A percentile compares a stretch with the other conserved stretches of the same genome.
Evolutionary conservation across 2,113 vertebrate species (phyloP).

Genomic region (Heptranchias perlo): DNA sequence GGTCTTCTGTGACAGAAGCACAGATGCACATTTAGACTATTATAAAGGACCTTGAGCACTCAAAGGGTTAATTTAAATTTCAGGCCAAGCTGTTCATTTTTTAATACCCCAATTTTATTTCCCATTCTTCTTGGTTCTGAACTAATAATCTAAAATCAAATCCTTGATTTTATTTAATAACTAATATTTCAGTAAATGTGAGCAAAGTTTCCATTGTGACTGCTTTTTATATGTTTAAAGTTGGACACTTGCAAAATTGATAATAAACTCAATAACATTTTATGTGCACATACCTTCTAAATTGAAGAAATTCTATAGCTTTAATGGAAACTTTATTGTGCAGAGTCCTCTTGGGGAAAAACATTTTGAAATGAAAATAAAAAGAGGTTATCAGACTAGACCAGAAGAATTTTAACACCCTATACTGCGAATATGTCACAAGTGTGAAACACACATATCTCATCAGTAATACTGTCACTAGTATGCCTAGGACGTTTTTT

Average conservation of each 20-base stretch:
- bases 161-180: slow-evolving; percentile 34
- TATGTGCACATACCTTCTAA: slow-evolving; percentile 26
- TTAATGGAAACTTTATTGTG: slow-evolving; percentile 37
- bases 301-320: slow-evolving; percentile 34
- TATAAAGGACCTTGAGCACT: background rate
- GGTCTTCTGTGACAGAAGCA: background rate
- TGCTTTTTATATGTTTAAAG: slow-evolving; percentile 34
- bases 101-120: slow-evolving; percentile 24
- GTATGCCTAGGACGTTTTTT: background rate
- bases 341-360: slow-evolving; percentile 30
- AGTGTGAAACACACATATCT: slow-evolving; percentile 10
- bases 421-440: slow-evolving; percentile 12
- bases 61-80: slow-evolving; percentile 29
- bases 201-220: slow-evolving; percentile 19
- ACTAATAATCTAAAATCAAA: slow-evolving; percentile 33
- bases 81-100: slow-evolving; percentile 27
- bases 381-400: slow-evolving; percentile 35
- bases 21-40: background rate
- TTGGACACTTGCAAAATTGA: slow-evolving; percentile 37
- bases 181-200: slow-evolving; percentile 34
- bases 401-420: slow-evolving; percentile 22
- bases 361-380: slow-evolving; percentile 35
- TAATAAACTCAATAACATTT: slow-evolving; percentile 37
- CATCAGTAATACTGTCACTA: background rate
- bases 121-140: slow-evolving; percentile 16